Evolutionary conservation across 2,797 vertebrate genomes (phyloP), one percentile per base, ranked within the genome.

Genomic region (Brachyrhaphis roseni): DNA sequence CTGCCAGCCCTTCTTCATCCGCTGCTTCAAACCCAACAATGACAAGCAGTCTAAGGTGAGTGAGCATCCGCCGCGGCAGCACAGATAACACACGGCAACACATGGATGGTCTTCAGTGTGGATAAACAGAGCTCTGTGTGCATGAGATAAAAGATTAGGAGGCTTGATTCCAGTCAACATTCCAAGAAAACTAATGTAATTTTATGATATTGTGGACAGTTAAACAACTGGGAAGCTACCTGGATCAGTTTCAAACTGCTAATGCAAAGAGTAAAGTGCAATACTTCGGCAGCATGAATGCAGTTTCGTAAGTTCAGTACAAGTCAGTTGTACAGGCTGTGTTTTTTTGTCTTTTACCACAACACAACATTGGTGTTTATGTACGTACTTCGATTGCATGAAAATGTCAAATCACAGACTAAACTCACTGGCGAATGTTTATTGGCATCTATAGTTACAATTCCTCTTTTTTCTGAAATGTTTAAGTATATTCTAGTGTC

Each of bases 21-120:
- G 98, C 83, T 99, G 98, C 92, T 97, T 99, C 93, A 99, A 99
- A 86, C 98, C 98, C 86, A 99, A 99, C 31, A 96, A 97, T 49
- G 94, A 89, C 85, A 99, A 99, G 94, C 95, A 96, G 90, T 96
- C 97, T 0, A 75, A 96, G 97, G 98, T 99, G 95, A 93, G 20
- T 20, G 26, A 45, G 31, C 71, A 31, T 1, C 45, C 18, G 3
- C 39, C 18, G 1, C 72, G 8, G 55, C 49, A 26, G 68, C 26
- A 5, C 18, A 2, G 5, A n/a, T 10, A 0, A n/a, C 5, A 23
- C 8, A 31, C 2, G 28, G 18, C 16, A 57, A 49, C 51, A 45
- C 2, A n/a, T 4, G 1, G 20, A 8, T 5, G 12, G 39, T 64
- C 55, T 53, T 46, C 5, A 36, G 45, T 55, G 11, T 36, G 75